Base-by-base conservation (phyloP, 2,113 vertebrate genomes). In the Otocyon megalotis region DNA sequence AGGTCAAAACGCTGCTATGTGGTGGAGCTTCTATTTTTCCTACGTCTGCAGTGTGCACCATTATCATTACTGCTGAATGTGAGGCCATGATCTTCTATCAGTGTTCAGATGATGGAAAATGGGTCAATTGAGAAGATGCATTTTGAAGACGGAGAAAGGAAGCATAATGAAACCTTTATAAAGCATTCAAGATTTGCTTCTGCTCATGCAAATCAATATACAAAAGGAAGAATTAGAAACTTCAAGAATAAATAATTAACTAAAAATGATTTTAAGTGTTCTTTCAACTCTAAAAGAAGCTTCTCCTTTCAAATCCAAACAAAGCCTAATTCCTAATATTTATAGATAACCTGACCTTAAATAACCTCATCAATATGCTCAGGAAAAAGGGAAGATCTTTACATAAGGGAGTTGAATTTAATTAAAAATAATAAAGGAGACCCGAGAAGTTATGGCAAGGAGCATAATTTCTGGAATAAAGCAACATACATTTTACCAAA, bases 241-340 rank as follows among this genome's bases (percentile, higher is more conserved):
- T 77, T 92, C 26, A 93, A 65, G 81, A 97, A 96, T 98, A 95
- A 98, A 98, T 98, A 95, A 98, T 97, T 97, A 95, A 98, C 93
- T 90, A 79, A 96, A 96, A 97, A 97, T 88, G 88, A 94, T 95
- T 96, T 95, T 95, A 87, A 77, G 81, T 96, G 84, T 97, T 93
- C 81, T 97, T 92, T 96, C 76, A 93, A 86, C 62, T 94, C 72
- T 22, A 71, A 71, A 77, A 67, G 69, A 89, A 82, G 56, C 26
- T 96, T 89, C 83, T 96, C 20, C 71, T 97, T 95, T 93, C 79
- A 62, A 92, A 48, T 92, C 63, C 48, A 88, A 85, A 88, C 71
- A 54, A 98, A 94, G 74, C n/a, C n/a, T n/a, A n/a, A 90, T 50
- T 93, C 87, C 19, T 88, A 87, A 54, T 88, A 97, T 93, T 96